These are phyloP conservation scores for Prolemur simus DNA, from an alignment of 2,113 vertebrate species.

Conservation along the genomic window DNA sequence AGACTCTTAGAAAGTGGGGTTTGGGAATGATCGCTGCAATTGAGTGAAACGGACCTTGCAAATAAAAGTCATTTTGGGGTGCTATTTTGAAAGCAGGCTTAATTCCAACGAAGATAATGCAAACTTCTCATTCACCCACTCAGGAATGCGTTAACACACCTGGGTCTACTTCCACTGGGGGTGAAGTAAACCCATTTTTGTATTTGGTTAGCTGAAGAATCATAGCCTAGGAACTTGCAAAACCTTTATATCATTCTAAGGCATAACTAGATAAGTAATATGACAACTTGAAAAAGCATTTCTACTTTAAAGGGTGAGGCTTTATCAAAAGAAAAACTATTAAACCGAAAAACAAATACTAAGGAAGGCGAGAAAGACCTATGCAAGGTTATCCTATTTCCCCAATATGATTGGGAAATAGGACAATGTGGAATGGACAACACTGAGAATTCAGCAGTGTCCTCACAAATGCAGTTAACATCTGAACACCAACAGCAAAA, in stretches of 20 bases:
- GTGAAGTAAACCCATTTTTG: background rate
- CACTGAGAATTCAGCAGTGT: background rate
- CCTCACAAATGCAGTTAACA: background rate
- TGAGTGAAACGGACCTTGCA: background rate
- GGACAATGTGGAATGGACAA: background rate
- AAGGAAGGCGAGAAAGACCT: slow-evolving; percentile 1
- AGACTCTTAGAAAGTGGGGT: background rate
- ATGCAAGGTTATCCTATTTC: background rate
- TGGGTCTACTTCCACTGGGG: background rate
- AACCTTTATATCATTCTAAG: background rate
- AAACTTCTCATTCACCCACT: background rate
- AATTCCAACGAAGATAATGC: background rate
- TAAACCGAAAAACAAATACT: slow-evolving; percentile 46
- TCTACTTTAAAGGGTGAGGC: slow-evolving; percentile 21
- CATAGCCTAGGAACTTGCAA: background rate
- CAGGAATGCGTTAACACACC: background rate
- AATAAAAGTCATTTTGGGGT: background rate
- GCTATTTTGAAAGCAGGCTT: slow-evolving; percentile 4
- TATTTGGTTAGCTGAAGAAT: background rate
- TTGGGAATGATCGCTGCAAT: background rate
- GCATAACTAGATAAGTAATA: background rate
- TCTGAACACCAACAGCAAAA: background rate
- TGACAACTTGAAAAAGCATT: slow-evolving; percentile 43
- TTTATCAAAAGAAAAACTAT: slow-evolving; percentile 56
- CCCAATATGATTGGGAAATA: background rate